These are phyloP conservation scores for Calephelis perditalis DNA, from an alignment of 2,888 invertebrate genomes.

Conservation along the genomic window DNA sequence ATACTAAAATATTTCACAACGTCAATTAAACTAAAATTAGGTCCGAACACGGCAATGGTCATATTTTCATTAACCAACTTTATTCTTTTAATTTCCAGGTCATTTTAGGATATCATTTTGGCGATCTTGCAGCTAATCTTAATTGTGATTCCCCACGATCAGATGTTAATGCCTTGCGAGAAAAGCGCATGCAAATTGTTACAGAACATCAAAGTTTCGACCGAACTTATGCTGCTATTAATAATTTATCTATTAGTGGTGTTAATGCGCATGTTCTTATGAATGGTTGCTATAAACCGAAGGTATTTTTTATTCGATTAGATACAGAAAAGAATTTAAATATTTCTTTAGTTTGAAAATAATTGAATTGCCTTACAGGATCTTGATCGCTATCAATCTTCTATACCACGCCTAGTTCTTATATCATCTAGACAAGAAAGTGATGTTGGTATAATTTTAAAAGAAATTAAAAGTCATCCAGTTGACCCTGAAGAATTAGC, in stretches of 20 bases:
- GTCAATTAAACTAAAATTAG: too few species aligned
- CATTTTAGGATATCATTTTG: constrained; percentile 81
- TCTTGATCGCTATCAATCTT: not conserved
- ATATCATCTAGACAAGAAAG: not conserved
- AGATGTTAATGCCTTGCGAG: constrained; percentile 44
- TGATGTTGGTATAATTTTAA: not conserved
- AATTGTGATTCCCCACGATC: constrained; percentile 79
- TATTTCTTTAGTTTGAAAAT: too few species aligned
- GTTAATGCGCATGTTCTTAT: constrained; percentile 47
- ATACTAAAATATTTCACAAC: too few species aligned
- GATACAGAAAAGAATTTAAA: too few species aligned
- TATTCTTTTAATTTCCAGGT: constrained; percentile 35
- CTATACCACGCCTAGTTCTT: not conserved
- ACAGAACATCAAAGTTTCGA: constrained; percentile 73
- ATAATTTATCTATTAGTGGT: constrained; percentile 46
- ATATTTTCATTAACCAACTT: too few species aligned
- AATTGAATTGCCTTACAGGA: not conserved
- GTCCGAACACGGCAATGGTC: too few species aligned
- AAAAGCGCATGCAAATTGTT: constrained; percentile 77
- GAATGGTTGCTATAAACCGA: constrained; percentile 42
- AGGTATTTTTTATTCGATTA: constrained; percentile 33
- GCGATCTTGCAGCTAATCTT: constrained; percentile 84
- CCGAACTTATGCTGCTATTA: constrained; percentile 60
- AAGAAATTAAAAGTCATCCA: not conserved
- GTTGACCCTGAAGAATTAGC: not conserved